Evolutionary conservation across 2,888 invertebrate species (phyloP).

Genomic region (Laspeyria flexula): DNA sequence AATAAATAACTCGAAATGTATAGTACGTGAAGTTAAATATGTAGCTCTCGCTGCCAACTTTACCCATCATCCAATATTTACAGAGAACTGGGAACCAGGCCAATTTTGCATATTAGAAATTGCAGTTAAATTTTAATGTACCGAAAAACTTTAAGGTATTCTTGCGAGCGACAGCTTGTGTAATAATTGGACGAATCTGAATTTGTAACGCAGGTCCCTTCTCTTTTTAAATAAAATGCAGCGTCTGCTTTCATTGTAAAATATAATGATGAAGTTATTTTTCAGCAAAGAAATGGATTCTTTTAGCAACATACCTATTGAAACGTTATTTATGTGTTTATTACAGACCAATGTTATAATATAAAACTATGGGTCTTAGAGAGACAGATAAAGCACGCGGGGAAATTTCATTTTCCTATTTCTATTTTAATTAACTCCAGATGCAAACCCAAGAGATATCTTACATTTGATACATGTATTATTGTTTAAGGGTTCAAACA

Average conservation of each 20-base stretch:
- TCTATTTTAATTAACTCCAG: too few relatives aligned
- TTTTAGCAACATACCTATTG: background rate
- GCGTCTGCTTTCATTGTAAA: background rate
- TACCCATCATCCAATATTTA: constrained; percentile 29
- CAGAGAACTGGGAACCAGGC: constrained; percentile 17
- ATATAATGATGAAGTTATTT: background rate
- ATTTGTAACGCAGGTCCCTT: constrained; percentile 18
- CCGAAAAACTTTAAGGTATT: constrained; percentile 25
- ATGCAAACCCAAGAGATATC: too few relatives aligned
- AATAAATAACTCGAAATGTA: background rate
- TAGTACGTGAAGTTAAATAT: background rate
- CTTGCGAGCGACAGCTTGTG: constrained; percentile 25
- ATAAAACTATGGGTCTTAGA: too few relatives aligned
- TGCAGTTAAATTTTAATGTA: constrained; percentile 31
- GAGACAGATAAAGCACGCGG: too few relatives aligned
- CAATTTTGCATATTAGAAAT: constrained; percentile 38
- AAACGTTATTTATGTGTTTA: too few relatives aligned
- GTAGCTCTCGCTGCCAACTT: constrained; percentile 22
- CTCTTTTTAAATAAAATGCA: constrained; percentile 9
- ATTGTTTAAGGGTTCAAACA: too few relatives aligned
- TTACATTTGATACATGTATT: too few relatives aligned
- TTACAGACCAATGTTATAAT: too few relatives aligned
- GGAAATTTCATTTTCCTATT: too few relatives aligned
- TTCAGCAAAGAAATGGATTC: background rate
- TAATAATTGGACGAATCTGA: constrained; percentile 29